Evolutionary conservation across 2,888 invertebrate genomes (phyloP).

Genomic region (Entomobrya proxima): DNA sequence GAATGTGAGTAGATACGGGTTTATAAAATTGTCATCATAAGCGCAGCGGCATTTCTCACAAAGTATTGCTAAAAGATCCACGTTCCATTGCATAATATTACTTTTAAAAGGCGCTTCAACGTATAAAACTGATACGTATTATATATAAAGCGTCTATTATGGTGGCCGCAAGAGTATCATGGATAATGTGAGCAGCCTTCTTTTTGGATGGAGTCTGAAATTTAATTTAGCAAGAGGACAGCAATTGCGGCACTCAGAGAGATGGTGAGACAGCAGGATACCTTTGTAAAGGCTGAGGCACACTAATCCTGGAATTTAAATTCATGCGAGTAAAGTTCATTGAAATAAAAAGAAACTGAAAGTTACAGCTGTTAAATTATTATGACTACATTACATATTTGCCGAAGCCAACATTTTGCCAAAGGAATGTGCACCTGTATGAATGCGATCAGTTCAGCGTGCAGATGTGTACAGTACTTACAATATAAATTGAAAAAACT

Average conservation of each 20-base stretch:
- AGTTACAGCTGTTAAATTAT: slow-evolving; percentile 23
- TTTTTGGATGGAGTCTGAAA: not conserved
- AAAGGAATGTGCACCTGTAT: not conserved
- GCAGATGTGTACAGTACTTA: too few species aligned
- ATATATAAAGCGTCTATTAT: not conserved
- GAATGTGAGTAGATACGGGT: not conserved
- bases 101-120: slow-evolving; percentile 27
- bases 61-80: slow-evolving; percentile 40
- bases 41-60: slow-evolving; percentile 43
- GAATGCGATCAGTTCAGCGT: too few species aligned
- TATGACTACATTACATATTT: not conserved
- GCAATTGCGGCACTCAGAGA: slow-evolving; percentile 41
- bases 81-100: slow-evolving; percentile 45
- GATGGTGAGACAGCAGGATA: slow-evolving; percentile 47
- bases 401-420: not conserved
- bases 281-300: slow-evolving; percentile 14
- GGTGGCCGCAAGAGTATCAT: too few species aligned
- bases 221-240: slow-evolving; percentile 43
- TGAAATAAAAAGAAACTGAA: slow-evolving; percentile 10
- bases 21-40: slow-evolving; percentile 29
- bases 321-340: not conserved
- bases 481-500: too few species aligned
- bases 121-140: not conserved
- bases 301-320: not conserved
- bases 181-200: not conserved